phyloP scores from a whole-genome alignment of 2,113 vertebrate genomes.

The Fregata magnificens region DNA sequence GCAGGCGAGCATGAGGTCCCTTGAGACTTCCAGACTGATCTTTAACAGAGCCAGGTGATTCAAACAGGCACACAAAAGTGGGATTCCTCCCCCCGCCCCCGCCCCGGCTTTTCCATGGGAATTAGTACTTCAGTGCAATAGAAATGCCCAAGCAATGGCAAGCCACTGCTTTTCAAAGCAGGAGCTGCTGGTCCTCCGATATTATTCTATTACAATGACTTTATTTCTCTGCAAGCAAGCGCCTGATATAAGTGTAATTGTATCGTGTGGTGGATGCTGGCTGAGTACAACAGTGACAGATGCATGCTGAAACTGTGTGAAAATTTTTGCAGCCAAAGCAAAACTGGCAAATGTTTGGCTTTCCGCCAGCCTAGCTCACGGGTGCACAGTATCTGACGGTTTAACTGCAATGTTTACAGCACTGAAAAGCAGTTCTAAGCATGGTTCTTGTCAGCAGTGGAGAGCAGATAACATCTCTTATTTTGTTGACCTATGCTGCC shows the following conservation, averaged over 20 bases:
- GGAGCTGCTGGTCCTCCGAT: not conserved
- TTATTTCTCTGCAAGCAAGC: not conserved
- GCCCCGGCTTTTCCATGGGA: not conserved
- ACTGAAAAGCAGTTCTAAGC: not conserved
- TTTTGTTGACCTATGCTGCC: not conserved
- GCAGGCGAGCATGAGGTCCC: not conserved
- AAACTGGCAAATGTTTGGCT: not conserved
- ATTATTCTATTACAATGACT: fast-evolving
- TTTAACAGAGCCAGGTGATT: not conserved
- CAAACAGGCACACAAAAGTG: fast-evolving
- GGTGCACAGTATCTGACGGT: not conserved
- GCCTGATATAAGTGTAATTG: not conserved
- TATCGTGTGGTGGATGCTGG: not conserved
- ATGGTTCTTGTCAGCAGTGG: not conserved
- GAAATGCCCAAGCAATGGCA: not conserved
- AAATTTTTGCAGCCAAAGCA: slow-evolving; percentile 18
- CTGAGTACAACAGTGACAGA: not conserved
- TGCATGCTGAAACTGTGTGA: not conserved
- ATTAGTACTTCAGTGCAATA: not conserved
- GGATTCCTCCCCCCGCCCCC: no score
- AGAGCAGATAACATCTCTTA: not conserved
- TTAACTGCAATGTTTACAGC: not conserved
- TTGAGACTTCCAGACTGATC: not conserved
- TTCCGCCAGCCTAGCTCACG: not conserved
- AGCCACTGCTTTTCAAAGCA: not conserved